Conservation (phyloP, 35 echinoderm and acorn worm genomes). For the Eucidaris tribuloides region DNA sequence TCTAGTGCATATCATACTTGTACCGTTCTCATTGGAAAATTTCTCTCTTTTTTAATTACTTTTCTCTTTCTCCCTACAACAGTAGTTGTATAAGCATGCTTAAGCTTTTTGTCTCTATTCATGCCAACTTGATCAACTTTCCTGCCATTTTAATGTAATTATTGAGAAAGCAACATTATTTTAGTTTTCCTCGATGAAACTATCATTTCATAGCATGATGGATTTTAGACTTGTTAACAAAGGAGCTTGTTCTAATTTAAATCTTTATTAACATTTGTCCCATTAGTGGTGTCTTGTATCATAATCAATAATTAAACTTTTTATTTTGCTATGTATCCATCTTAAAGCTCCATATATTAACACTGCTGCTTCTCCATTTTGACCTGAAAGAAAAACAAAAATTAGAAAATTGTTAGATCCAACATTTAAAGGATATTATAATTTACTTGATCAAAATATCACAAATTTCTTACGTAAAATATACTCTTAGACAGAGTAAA, state of each 20-base stretch:
- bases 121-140: constrained; percentile 19
- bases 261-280: constrained; percentile 29
- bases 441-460: not conserved
- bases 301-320: constrained; percentile 10
- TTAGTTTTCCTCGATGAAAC: not conserved
- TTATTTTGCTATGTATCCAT: constrained; percentile 26
- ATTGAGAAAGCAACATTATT: not conserved
- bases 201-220: not conserved
- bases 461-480: not conserved
- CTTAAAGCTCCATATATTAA: constrained; percentile 28
- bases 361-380: constrained; percentile 28
- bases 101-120: constrained; percentile 13
- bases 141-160: not conserved
- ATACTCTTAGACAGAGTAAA: not conserved
- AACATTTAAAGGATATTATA: not conserved
- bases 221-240: constrained; percentile 16
- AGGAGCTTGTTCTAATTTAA: constrained; percentile 21
- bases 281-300: constrained; percentile 24
- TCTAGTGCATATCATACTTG: constrained; percentile 1
- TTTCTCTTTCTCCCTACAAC: not conserved
- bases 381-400: not conserved
- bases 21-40: not conserved
- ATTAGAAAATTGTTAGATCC: not conserved
- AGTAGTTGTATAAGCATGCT: constrained; percentile 22
- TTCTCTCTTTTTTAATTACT: not conserved